Evolutionary conservation across 2,797 vertebrate genomes (phyloP), one percentile per base, ranked within the genome.

Genomic region (Propithecus perrieri): DNA sequence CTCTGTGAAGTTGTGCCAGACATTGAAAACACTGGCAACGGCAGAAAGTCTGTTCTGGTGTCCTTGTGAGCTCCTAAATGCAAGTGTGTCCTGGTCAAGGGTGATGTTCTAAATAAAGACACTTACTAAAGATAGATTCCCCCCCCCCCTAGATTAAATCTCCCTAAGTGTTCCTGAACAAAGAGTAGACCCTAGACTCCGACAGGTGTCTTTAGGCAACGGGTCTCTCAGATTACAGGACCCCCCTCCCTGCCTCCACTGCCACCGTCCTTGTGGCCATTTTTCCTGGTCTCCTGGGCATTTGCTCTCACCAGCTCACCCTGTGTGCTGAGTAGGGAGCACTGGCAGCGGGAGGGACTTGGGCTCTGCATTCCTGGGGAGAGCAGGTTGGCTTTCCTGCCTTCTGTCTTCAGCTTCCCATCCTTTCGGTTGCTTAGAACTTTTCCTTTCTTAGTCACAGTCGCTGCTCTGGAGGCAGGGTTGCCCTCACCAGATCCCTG

Each of bases 21-120:
- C 2, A 0, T 53, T 55, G 33, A 53, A 67, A 95, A 89, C 18
- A 15, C 9, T 46, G 85, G 61, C 95, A 92, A 30, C 17, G 17
- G 65, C 18, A 35, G 71, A 92, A 80, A 76, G 65, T 48, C 94
- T 38, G 83, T 46, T 72, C 61, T 85, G 80, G 38, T 85, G 83
- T 67, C 89, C 94, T 80, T 33, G 26, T 85, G 53, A 74, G 48
- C 61, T 85, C n/a, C 43, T 24, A 89, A 78, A 38, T n/a, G 38
- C 71, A n/a, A 8, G 15, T 9, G 26, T 96, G 91, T 94, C 83
- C 89, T 95, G 87, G 93, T 94, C 80, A 85, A 72, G 41, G 30
- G 5, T n/a, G 22, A 55, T 48, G 50, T 91, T 63, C 67, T 85
- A 61, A 95, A 88, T 50, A 80, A 90, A 91, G 57, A 61, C 26